Percentiles rank a stretch among this genome's conserved stretches.
phyloP scores from a whole-genome alignment of 1,140 invertebrate species.

The Mactra quadrangularis region DNA sequence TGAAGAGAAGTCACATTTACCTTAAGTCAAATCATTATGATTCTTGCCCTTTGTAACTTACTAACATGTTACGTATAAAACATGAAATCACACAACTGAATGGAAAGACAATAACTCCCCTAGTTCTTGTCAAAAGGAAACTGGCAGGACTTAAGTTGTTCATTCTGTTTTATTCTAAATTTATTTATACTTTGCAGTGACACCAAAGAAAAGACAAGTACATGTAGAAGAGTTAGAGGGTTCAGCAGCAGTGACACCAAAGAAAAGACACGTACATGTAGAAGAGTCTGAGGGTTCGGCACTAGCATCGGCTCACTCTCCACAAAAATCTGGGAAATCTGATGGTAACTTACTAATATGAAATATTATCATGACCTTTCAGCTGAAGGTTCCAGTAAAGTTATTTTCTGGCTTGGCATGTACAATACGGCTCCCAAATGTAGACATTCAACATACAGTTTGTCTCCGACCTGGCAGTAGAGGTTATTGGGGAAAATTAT shows the following conservation, averaged over 20 bases:
- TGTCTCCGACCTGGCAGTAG: too few species aligned
- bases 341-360: slow-evolving; percentile 7
- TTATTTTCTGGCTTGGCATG: too few species aligned
- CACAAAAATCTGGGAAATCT: slow-evolving; percentile 6
- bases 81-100: too few species aligned
- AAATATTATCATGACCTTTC: slow-evolving; percentile 7
- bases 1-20: too few species aligned
- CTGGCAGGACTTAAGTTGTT: slow-evolving; percentile 2
- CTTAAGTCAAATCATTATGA: too few species aligned
- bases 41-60: too few species aligned
- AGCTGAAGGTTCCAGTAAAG: slow-evolving; percentile 5
- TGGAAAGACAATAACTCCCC: slow-evolving; percentile 5
- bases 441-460: too few species aligned
- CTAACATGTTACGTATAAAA: too few species aligned
- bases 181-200: slow-evolving; percentile 7
- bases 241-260: slow-evolving; percentile 4
- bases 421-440: too few species aligned
- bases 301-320: slow-evolving; percentile 4
- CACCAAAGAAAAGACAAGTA: too few species aligned
- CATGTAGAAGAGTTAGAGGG: slow-evolving; percentile 4
- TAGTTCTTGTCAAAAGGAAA: slow-evolving; percentile 7
- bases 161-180: slow-evolving; percentile 8
- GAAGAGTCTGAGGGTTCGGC: slow-evolving; percentile 3
- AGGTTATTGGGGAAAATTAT: too few species aligned
- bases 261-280: too few species aligned